These are phyloP conservation scores for Apteryx owenii DNA, from an alignment of 2,113 vertebrate genomes.

Conservation along the genomic window DNA sequence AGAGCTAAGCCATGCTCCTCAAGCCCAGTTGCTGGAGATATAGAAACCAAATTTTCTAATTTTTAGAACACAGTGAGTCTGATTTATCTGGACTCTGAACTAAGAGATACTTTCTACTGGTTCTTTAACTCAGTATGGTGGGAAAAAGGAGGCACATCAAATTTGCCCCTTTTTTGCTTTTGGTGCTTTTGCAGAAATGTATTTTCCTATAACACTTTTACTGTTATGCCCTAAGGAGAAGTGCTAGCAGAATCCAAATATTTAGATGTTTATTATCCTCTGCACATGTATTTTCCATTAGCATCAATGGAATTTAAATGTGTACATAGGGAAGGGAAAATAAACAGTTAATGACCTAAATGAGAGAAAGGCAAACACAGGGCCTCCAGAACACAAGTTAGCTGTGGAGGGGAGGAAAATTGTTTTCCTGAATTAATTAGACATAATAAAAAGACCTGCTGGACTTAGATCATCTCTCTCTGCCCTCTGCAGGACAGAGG, in stretches of 20 bases:
- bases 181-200: not conserved
- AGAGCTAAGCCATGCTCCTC: not conserved
- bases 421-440: slow-evolving; percentile 15
- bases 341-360: slow-evolving; percentile 30
- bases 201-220: slow-evolving; percentile 26
- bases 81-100: not conserved
- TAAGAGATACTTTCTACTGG: not conserved
- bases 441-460: not conserved
- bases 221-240: not conserved
- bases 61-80: not conserved
- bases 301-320: not conserved
- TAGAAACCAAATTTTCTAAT: not conserved
- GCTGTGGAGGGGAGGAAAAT: not conserved
- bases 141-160: not conserved
- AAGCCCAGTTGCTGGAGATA: not conserved
- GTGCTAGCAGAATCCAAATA: slow-evolving; percentile 12
- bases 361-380: not conserved
- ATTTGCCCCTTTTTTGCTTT: not conserved
- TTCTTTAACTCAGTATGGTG: not conserved
- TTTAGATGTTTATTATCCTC: slow-evolving; percentile 15
- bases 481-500: not conserved
- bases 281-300: slow-evolving; percentile 34
- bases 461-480: not conserved
- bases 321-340: not conserved
- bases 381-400: not conserved